Conservation (phyloP, 2,888 invertebrate species). For the Zelleria hepariella region DNA sequence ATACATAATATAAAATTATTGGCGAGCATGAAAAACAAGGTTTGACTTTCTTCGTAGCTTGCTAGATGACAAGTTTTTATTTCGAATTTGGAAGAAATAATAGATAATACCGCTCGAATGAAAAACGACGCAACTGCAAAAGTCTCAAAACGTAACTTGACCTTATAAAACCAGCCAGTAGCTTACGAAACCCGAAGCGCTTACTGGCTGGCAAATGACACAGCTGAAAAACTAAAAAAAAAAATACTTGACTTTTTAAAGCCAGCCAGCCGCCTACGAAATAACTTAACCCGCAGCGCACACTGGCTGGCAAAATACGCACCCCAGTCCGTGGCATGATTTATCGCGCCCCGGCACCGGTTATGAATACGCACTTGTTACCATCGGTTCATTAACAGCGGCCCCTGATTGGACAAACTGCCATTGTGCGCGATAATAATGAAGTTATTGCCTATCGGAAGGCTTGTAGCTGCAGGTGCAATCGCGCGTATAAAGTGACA, state of each 20-base stretch:
- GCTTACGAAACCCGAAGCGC: neutral
- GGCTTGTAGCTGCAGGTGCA: conserved; percentile 14
- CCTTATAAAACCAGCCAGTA: too few relatives aligned
- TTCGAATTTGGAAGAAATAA: too few relatives aligned
- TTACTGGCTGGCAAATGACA: neutral
- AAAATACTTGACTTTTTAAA: neutral
- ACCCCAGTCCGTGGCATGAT: conserved; percentile 37
- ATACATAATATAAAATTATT: too few relatives aligned
- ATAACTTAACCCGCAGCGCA: neutral
- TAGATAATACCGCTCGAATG: too few relatives aligned
- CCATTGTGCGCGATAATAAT: conserved; percentile 36
- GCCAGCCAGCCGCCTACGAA: neutral
- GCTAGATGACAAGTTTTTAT: too few relatives aligned
- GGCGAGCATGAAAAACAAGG: too few relatives aligned
- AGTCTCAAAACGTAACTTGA: too few relatives aligned
- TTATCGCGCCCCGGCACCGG: conserved; percentile 46
- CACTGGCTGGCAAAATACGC: neutral
- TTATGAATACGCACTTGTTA: conserved; percentile 69
- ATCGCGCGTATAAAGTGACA: neutral
- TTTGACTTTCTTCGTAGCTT: too few relatives aligned
- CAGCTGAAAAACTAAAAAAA: neutral
- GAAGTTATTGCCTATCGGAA: conserved; percentile 43
- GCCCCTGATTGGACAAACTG: conserved; percentile 57
- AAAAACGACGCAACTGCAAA: too few relatives aligned
- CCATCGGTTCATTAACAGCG: conserved; percentile 56